Evolutionary conservation across 2,797 vertebrate species (phyloP).

Genomic region (Cossypha niveicapilla): DNA sequence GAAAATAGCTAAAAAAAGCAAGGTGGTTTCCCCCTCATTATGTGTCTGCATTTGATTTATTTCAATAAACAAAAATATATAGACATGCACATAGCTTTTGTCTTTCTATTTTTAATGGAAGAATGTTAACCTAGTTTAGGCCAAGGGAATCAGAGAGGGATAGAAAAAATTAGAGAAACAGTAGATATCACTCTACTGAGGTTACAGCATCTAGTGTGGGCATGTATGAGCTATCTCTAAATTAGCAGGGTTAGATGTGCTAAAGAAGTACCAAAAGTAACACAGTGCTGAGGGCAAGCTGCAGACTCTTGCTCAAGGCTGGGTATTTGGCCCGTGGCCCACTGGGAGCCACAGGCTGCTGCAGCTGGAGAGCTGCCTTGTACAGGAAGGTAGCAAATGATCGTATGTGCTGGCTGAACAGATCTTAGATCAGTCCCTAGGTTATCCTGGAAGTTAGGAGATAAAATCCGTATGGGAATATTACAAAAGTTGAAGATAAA

Average conservation of each 20-base stretch:
- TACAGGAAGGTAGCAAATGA: background rate
- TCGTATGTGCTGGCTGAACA: background rate
- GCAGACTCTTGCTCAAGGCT: background rate
- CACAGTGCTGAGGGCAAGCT: background rate
- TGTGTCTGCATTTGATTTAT: background rate
- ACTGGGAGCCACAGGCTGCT: accelerated
- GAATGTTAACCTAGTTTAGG: background rate
- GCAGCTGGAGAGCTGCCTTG: background rate
- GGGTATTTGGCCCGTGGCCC: background rate
- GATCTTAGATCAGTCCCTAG: background rate
- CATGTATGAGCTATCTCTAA: background rate
- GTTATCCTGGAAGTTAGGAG: background rate
- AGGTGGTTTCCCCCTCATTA: background rate
- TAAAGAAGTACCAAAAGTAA: background rate
- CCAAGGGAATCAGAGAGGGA: background rate
- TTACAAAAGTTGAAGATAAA: background rate
- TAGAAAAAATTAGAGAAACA: background rate
- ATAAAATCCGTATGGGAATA: background rate
- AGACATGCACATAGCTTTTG: background rate
- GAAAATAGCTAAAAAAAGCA: background rate
- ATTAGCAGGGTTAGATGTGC: background rate
- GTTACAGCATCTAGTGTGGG: background rate
- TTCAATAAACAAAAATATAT: background rate
- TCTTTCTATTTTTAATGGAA: background rate
- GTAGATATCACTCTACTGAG: background rate